phyloP scores from a whole-genome alignment of 2,113 vertebrate species.

The Entomyzon cyanotis region DNA sequence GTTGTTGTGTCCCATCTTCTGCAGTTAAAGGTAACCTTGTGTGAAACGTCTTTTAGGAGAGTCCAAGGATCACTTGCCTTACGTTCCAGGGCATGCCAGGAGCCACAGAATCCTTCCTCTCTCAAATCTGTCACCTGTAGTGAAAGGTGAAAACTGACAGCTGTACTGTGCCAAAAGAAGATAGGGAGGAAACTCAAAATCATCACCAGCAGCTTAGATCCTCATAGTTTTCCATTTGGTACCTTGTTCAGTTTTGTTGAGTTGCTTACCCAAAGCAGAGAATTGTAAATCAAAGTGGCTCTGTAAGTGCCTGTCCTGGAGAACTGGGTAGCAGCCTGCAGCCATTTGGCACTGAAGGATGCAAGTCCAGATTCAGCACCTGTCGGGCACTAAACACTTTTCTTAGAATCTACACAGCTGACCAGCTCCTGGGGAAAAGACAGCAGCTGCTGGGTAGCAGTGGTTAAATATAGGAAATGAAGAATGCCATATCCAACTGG shows the following conservation, averaged over 20 bases:
- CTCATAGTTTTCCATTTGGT: background rate
- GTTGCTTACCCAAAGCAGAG: background rate
- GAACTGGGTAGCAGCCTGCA: background rate
- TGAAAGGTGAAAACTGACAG: background rate
- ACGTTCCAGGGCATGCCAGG: background rate
- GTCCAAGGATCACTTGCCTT: background rate
- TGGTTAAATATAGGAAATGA: slow-evolving; percentile 47
- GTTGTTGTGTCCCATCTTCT: background rate
- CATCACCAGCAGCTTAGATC: background rate
- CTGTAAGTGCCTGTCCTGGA: background rate
- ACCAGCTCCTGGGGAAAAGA: background rate
- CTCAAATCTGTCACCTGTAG: background rate
- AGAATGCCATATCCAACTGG: background rate
- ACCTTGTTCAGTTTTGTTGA: background rate
- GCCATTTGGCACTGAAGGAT: slow-evolving; percentile 2
- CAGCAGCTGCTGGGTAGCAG: slow-evolving; percentile 30
- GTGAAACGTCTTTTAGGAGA: fast-evolving
- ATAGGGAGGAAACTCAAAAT: background rate
- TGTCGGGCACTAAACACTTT: slow-evolving; percentile 42
- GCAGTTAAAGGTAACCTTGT: background rate
- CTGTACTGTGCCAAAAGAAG: background rate
- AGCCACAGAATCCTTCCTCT: background rate
- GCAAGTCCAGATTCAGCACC: slow-evolving; percentile 26
- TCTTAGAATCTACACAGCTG: slow-evolving; percentile 32
- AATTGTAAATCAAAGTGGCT: background rate